phyloP scores from a whole-genome alignment of 1,140 invertebrate species.

The Bombus consobrinus region DNA sequence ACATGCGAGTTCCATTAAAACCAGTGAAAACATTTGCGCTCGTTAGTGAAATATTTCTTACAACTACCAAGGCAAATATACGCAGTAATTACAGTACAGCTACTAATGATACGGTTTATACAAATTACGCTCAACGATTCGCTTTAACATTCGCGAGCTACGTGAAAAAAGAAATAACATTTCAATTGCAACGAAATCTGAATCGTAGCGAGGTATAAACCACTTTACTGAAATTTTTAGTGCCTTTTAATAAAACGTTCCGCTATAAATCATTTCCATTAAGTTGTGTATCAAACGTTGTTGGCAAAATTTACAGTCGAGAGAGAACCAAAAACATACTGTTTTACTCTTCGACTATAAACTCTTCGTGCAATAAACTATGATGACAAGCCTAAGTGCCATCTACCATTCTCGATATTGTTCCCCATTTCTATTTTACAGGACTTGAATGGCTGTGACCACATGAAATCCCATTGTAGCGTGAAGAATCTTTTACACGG shows the following conservation, averaged over 20 bases:
- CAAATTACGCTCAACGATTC: constrained; percentile 18
- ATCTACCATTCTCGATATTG: neutral
- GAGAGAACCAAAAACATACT: neutral
- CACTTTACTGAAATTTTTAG: neutral
- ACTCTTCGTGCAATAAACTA: neutral
- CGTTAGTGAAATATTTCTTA: constrained; percentile 44
- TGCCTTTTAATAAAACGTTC: neutral
- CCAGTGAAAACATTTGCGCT: constrained; percentile 16
- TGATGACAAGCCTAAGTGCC: neutral
- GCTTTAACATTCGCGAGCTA: neutral
- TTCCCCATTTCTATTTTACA: neutral
- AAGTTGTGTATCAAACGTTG: neutral
- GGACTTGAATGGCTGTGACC: neutral
- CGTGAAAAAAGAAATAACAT: constrained; percentile 14
- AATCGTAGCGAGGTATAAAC: neutral
- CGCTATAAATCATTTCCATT: neutral
- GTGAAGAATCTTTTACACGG: constrained; percentile 16
- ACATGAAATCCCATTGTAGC: neutral
- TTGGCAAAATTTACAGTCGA: neutral
- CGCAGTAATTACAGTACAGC: constrained; percentile 17
- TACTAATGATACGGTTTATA: constrained; percentile 33
- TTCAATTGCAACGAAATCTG: neutral
- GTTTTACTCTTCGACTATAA: neutral
- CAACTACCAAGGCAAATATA: neutral
- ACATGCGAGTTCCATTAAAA: constrained; percentile 6